Evolutionary conservation across 2,888 invertebrate genomes (phyloP).

Genomic region (Acronicta aceris): DNA sequence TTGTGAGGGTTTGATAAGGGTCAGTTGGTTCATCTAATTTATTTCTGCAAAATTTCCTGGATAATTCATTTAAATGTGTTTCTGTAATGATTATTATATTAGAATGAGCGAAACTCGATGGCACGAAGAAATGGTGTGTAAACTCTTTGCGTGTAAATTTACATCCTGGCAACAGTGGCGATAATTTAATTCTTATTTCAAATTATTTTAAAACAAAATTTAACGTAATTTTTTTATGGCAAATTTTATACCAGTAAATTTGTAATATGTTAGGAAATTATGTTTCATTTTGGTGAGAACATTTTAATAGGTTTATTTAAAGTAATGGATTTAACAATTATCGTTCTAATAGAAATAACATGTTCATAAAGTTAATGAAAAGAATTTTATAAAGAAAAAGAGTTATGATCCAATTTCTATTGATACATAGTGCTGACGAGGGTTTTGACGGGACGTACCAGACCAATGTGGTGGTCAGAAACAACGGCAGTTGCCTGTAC

Average conservation of each 20-base stretch:
- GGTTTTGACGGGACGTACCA: constrained; percentile 99
- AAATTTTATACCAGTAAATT: background rate
- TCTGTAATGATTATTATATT: constrained; percentile 22
- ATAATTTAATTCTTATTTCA: background rate
- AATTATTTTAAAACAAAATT: background rate
- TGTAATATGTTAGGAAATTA: too few relatives aligned
- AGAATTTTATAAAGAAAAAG: constrained; percentile 9
- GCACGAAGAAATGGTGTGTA: constrained; percentile 1
- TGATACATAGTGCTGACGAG: constrained; percentile 97
- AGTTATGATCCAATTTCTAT: constrained; percentile 72
- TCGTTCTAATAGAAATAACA: too few relatives aligned
- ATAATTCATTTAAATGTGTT: constrained; percentile 46
- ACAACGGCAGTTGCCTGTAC: constrained; percentile 99
- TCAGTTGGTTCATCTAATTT: constrained; percentile 66
- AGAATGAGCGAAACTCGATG: constrained; percentile 14
- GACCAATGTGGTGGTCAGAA: constrained; percentile 99
- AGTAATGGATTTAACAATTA: too few relatives aligned
- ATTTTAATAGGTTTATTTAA: too few relatives aligned
- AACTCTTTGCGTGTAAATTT: constrained; percentile 5
- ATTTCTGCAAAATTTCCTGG: constrained; percentile 56
- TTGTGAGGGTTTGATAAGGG: constrained; percentile 69
- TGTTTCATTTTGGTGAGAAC: too few relatives aligned
- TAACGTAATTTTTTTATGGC: background rate
- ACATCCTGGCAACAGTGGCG: constrained; percentile 2
- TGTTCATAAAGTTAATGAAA: too few relatives aligned